phyloP scores from a whole-genome alignment of 2,113 vertebrate species.

The Clarias batrachus region DNA sequence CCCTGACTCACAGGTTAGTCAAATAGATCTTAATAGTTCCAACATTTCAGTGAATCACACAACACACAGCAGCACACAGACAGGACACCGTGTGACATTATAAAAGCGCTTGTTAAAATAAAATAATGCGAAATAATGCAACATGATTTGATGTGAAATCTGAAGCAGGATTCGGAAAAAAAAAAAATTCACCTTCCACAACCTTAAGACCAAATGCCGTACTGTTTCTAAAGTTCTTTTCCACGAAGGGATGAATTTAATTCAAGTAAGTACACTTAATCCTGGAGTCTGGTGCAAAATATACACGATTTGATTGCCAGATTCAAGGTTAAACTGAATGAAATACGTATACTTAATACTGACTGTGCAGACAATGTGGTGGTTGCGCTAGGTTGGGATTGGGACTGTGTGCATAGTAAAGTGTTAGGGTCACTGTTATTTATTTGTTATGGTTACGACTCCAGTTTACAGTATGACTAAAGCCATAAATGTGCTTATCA shows the following conservation, averaged over 20 bases:
- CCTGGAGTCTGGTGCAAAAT: slow-evolving; percentile 2
- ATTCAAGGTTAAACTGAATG: slow-evolving; percentile 11
- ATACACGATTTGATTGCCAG: slow-evolving; percentile 27
- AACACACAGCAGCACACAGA: slow-evolving; percentile 21
- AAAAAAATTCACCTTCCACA: background rate
- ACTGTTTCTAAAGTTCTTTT: background rate
- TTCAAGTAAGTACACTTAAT: background rate
- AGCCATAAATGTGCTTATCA: slow-evolving; percentile 41
- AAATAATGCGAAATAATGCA: background rate
- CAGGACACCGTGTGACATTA: background rate
- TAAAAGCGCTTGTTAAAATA: slow-evolving; percentile 29
- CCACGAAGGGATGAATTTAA: background rate
- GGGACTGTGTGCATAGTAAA: slow-evolving; percentile 28
- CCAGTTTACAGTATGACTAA: slow-evolving; percentile 48
- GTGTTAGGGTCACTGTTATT: slow-evolving; percentile 41
- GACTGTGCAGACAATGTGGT: background rate
- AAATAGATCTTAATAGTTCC: slow-evolving; percentile 45
- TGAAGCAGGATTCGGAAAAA: background rate
- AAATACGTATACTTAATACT: background rate
- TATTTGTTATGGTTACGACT: slow-evolving; percentile 57
- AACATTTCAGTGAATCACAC: slow-evolving; percentile 36
- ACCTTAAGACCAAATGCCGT: background rate
- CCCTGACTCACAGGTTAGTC: slow-evolving; percentile 47
- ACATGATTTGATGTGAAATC: slow-evolving; percentile 36
- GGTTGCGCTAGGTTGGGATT: slow-evolving; percentile 15